phyloP scores from a whole-genome alignment of 2,113 vertebrate species.

The Aptenodytes forsteri region DNA sequence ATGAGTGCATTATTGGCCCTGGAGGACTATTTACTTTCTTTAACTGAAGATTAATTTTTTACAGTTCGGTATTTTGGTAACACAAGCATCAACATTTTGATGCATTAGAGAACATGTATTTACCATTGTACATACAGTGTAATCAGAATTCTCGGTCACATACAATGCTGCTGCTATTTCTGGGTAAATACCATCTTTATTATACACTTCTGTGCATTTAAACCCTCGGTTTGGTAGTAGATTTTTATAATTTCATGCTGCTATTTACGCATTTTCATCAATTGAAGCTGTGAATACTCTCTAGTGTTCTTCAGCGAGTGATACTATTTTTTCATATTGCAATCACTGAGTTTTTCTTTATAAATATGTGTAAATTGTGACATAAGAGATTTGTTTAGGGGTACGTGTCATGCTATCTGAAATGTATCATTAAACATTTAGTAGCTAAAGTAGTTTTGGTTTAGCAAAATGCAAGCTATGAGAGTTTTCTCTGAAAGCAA shows the following conservation, averaged over 20 bases:
- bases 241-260: background rate
- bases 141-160: background rate
- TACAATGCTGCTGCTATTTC: background rate
- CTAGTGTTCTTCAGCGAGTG: background rate
- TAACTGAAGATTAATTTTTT: constrained; percentile 9
- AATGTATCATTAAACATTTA: constrained; percentile 28
- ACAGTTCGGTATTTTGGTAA: background rate
- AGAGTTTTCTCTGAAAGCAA: background rate
- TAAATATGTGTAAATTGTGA: background rate
- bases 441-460: constrained; percentile 8
- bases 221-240: background rate
- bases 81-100: background rate
- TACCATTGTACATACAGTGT: background rate
- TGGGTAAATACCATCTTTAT: background rate
- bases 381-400: constrained; percentile 9
- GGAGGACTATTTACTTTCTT: constrained; percentile 13
- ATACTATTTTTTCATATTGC: background rate
- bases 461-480: background rate
- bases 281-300: background rate
- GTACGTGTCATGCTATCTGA: background rate
- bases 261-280: background rate
- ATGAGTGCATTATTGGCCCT: background rate
- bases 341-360: background rate
- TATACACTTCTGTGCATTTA: background rate
- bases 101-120: background rate